Conservation (phyloP, 2,113 vertebrate species). For the Actenoides hombroni region DNA sequence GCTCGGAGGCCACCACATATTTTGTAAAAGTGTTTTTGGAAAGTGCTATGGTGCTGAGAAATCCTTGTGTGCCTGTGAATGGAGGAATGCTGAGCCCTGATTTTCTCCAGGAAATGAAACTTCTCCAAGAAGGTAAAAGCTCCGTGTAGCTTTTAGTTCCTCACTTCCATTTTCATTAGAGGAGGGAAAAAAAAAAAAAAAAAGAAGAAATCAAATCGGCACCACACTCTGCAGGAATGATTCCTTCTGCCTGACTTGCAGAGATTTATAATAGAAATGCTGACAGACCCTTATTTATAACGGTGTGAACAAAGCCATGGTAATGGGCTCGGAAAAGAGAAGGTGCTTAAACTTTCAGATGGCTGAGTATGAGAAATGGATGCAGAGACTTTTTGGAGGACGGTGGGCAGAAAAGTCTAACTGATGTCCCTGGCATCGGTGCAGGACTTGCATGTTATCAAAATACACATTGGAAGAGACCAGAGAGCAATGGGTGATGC, state of each 20-base stretch:
- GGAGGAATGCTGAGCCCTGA: neutral
- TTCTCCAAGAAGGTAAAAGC: neutral
- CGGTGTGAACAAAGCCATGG: neutral
- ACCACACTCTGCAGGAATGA: neutral
- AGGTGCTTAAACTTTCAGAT: neutral
- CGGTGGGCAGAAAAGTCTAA: neutral
- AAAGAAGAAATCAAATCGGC: neutral
- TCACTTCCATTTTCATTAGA: neutral
- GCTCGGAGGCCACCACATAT: neutral
- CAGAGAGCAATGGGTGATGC: neutral
- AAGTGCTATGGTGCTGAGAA: neutral
- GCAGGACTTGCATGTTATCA: rapidly evolving
- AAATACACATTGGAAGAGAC: neutral
- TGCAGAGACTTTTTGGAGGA: neutral
- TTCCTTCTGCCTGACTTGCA: neutral
- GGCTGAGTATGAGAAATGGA: neutral
- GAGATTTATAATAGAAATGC: neutral
- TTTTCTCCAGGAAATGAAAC: neutral
- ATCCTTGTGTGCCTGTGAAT: neutral
- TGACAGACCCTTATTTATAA: neutral
- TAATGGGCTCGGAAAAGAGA: neutral
- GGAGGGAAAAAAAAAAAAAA: neutral
- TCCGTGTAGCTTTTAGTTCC: neutral
- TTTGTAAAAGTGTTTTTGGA: neutral
- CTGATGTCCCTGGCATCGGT: no score